Percentiles rank a stretch among this genome's conserved stretches.
These are phyloP conservation scores for Sinelater perroti DNA, from an alignment of 2,888 invertebrate genomes.

Conservation along the genomic window DNA sequence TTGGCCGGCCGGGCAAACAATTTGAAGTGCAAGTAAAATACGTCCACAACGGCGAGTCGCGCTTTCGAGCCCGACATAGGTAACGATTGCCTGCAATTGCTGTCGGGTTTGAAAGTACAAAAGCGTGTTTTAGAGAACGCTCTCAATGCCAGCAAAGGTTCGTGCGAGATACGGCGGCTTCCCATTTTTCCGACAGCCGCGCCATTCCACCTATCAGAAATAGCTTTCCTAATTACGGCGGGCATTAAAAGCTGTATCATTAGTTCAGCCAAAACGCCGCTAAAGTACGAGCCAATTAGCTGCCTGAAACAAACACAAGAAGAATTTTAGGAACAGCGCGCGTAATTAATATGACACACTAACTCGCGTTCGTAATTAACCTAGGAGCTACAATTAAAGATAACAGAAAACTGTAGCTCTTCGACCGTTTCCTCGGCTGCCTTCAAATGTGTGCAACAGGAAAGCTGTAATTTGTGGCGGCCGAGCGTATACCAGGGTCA, in stretches of 20 bases:
- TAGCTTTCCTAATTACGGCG: constrained; percentile 1
- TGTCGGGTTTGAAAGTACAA: no score
- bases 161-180: no score
- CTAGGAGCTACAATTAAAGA: background rate
- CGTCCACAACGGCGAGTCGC: no score
- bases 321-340: constrained; percentile 8
- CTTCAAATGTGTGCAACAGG: background rate
- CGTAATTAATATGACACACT: constrained; percentile 21
- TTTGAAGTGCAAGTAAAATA: background rate
- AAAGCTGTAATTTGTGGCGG: no score
- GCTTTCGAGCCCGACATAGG: background rate
- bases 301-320: background rate
- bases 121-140: no score
- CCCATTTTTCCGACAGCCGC: no score
- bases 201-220: constrained; percentile 1
- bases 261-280: constrained; percentile 17
- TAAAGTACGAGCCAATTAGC: constrained; percentile 9
- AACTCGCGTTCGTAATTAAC: constrained; percentile 8
- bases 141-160: no score
- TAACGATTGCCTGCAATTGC: no score
- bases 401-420: background rate
- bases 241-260: constrained; percentile 18
- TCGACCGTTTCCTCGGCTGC: constrained; percentile 1
- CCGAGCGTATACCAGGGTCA: no score
- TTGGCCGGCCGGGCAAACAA: background rate